Evolutionary conservation across 1,140 invertebrate genomes (phyloP).

Genomic region (Drosophila pectinifera): DNA sequence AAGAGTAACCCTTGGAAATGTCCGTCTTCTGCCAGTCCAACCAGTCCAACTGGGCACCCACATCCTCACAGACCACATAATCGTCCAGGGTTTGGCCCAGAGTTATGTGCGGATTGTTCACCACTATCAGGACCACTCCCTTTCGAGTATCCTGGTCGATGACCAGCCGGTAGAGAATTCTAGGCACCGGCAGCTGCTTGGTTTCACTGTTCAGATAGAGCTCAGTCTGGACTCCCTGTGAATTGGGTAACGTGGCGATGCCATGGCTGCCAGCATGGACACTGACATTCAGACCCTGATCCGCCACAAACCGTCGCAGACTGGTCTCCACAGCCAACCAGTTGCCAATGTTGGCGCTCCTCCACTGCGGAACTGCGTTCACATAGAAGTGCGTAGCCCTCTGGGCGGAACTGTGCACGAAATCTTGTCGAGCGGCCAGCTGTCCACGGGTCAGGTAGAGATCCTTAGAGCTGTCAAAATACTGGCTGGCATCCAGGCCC

Average conservation of each 20-base stretch:
- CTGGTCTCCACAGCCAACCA: constrained; percentile 86
- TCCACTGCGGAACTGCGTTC: constrained; percentile 88
- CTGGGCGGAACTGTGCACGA: constrained; percentile 87
- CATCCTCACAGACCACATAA: constrained; percentile 86
- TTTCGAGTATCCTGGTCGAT: constrained; percentile 84
- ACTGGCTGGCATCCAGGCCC: constrained; percentile 54
- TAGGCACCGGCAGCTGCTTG: constrained; percentile 86
- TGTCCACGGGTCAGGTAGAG: constrained; percentile 87
- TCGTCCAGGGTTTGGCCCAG: constrained; percentile 70
- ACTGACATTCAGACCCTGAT: constrained; percentile 81
- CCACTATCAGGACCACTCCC: constrained; percentile 86
- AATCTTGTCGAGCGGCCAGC: constrained; percentile 88
- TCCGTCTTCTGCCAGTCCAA: constrained; percentile 85
- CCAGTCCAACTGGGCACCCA: constrained; percentile 86
- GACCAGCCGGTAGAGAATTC: constrained; percentile 87
- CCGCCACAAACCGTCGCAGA: constrained; percentile 81
- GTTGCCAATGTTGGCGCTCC: constrained; percentile 88
- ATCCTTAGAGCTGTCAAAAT: constrained; percentile 74
- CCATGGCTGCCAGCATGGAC: constrained; percentile 87
- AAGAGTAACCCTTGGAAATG: constrained; percentile 87
- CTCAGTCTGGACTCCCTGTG: constrained; percentile 73
- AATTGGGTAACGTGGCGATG: constrained; percentile 85
- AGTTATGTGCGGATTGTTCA: constrained; percentile 87
- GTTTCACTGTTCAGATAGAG: constrained; percentile 85
- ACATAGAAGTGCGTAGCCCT: constrained; percentile 88